These are phyloP conservation scores for Monomorium pharaonis DNA, from an alignment of 1,140 invertebrate genomes.

Conservation along the genomic window DNA sequence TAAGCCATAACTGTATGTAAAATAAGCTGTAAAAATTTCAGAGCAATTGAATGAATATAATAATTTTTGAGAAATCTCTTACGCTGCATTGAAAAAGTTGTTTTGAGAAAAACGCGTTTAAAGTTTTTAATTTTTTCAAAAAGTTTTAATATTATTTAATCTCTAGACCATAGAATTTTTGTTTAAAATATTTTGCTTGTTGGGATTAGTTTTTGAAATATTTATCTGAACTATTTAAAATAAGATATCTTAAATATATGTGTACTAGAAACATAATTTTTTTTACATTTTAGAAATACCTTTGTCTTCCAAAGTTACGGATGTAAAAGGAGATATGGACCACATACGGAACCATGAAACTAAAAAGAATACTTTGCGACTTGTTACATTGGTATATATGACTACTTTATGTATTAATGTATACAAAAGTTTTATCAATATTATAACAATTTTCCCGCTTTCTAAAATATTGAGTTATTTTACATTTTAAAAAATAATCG, in stretches of 20 bases:
- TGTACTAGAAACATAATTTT: neutral
- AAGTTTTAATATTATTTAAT: too few relatives aligned
- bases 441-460: neutral
- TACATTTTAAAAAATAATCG: neutral
- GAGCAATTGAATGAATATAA: too few relatives aligned
- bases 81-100: too few relatives aligned
- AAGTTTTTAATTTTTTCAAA: too few relatives aligned
- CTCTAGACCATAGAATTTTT: too few relatives aligned
- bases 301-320: neutral
- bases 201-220: too few relatives aligned
- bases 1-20: too few relatives aligned
- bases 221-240: too few relatives aligned
- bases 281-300: conserved; percentile 49
- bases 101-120: too few relatives aligned
- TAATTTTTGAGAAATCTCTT: too few relatives aligned
- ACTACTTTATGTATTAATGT: neutral
- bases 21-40: too few relatives aligned
- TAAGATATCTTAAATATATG: neutral
- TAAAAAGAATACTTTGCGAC: conserved; percentile 68
- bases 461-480: neutral
- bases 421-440: neutral
- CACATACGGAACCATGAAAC: neutral
- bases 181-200: too few relatives aligned
- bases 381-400: conserved; percentile 75
- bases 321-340: neutral